A percentile compares a stretch with the other conserved stretches of the same genome.
These are phyloP conservation scores for Chaunax sp. DNA, from an alignment of 2,797 vertebrate species.

Conservation along the genomic window DNA sequence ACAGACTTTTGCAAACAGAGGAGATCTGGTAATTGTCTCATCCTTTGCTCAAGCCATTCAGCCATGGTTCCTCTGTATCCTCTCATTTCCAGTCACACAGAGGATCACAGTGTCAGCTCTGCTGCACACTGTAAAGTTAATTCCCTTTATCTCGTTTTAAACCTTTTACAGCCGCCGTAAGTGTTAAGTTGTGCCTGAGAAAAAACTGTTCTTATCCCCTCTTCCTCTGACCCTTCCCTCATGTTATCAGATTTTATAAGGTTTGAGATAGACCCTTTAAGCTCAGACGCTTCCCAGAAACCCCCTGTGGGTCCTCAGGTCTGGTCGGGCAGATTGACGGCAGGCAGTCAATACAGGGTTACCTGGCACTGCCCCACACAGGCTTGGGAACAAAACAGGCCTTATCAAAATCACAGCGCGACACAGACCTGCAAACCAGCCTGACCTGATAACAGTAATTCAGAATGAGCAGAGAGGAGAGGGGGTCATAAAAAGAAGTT, in stretches of 20 bases:
- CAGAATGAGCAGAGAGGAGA: conserved; percentile 30
- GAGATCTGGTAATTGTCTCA: conserved; percentile 4
- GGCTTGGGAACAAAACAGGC: conserved; percentile 49
- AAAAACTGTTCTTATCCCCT: conserved; percentile 13
- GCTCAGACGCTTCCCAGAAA: conserved; percentile 50
- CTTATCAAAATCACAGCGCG: conserved; percentile 71
- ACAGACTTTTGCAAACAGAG: conserved; percentile 8
- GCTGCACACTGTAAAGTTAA: conserved; percentile 24
- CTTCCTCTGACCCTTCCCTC: conserved; percentile 41
- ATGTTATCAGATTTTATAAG: conserved; percentile 69
- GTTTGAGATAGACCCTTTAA: conserved; percentile 52
- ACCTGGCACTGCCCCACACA: not conserved
- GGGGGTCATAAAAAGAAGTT: conserved; percentile 10
- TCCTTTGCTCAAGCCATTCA: conserved; percentile 22
- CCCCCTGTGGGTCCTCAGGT: conserved; percentile 49
- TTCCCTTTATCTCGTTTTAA: conserved; percentile 48
- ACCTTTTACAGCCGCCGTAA: conserved; percentile 47
- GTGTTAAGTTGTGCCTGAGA: conserved; percentile 45
- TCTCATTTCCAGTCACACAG: conserved; percentile 33
- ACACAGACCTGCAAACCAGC: conserved; percentile 61
- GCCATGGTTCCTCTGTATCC: conserved; percentile 34
- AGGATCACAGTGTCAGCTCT: conserved; percentile 32
- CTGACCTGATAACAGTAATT: conserved; percentile 69
- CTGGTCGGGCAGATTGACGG: conserved; percentile 50
- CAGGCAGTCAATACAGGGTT: conserved; percentile 36